These are phyloP conservation scores for Scaptodrosophila latifasciaeformis DNA, from an alignment of 2,888 invertebrate genomes.

Conservation along the genomic window DNA sequence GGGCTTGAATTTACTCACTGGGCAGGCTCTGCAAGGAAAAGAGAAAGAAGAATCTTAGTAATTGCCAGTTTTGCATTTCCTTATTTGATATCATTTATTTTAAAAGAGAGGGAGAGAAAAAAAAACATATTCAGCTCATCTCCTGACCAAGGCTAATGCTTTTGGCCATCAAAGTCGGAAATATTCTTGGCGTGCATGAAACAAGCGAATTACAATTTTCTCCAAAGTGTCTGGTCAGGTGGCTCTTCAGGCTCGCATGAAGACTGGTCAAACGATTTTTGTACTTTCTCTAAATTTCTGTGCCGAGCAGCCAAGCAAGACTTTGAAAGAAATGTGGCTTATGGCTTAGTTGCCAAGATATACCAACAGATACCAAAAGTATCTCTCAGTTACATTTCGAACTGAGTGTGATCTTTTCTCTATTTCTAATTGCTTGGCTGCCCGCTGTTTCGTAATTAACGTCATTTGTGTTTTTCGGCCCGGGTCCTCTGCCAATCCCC, in stretches of 20 bases:
- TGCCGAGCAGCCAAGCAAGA: constrained; percentile 48
- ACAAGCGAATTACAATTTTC: constrained; percentile 38
- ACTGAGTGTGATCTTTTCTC: background rate
- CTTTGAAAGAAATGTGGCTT: too few species aligned
- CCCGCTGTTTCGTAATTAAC: constrained; percentile 39
- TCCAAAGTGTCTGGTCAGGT: background rate
- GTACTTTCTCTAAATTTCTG: constrained; percentile 50
- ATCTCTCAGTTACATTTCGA: too few species aligned
- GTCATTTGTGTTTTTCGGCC: constrained; percentile 48
- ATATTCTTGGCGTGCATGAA: constrained; percentile 52
- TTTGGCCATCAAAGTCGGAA: too few species aligned
- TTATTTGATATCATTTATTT: too few species aligned
- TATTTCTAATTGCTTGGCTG: constrained; percentile 16
- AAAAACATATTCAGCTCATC: too few species aligned
- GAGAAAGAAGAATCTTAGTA: background rate
- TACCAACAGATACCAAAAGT: too few species aligned
- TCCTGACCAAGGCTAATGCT: too few species aligned
- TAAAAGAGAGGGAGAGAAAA: too few species aligned
- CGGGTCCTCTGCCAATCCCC: too few species aligned
- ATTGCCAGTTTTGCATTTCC: too few species aligned
- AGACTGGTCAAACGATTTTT: constrained; percentile 28
- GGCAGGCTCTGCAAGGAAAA: constrained; percentile 16
- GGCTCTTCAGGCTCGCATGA: constrained; percentile 36
- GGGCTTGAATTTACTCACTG: constrained; percentile 40
- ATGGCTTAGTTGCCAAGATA: too few species aligned